Base-by-base conservation (phyloP, 1,140 invertebrate species). In the Pseudomyrmex concolor region DNA sequence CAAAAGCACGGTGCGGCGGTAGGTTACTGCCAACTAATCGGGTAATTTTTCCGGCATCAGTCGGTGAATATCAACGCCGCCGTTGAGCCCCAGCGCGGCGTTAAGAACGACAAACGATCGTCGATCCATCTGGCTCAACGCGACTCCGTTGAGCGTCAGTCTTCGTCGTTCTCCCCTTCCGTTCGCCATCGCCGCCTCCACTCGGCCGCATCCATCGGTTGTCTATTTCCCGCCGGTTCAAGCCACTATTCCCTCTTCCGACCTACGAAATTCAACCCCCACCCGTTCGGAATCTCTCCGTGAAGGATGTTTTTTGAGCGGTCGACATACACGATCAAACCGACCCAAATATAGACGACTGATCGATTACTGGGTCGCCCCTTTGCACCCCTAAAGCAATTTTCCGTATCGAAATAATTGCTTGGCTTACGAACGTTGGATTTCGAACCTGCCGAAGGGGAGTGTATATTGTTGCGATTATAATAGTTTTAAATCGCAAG, bases 101-200 rank as follows among this genome's bases (percentile, higher is more conserved):
- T 91, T 94, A 94, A 94, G 93, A 92, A 94, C 93, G 93, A 94
- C 91, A 94, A 94, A 94, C 92, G 93, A 93, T 94, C 91, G 91
- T 85, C 93, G 90, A 94, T 94, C 92, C 91, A 93, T 94, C 93
- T 94, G 92, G 93, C 93, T 94, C 93, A 93, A 91, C 86, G 90
- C 86, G 85, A 91, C 90, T 89, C 90, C 87, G 54, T 86, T 82
- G 91, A 91, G 89, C 91, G 88, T 89, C 89, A 84, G 76, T 76
- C 81, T 68, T 67, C 59, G 25, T 55, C 70, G 25, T 12, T 15
- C 50, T 25, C 63, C 8, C 22, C 34, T 68, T 78, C 68, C 72
- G 19, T 67, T 81, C 72, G 74, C 78, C 86, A 74, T 88, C 86
- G 83, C 87, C 84, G 78, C 81, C 70, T 34, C 34, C 34, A 7